Evolutionary conservation across 2,797 vertebrate genomes (phyloP).

Genomic region (Liasis olivaceus): DNA sequence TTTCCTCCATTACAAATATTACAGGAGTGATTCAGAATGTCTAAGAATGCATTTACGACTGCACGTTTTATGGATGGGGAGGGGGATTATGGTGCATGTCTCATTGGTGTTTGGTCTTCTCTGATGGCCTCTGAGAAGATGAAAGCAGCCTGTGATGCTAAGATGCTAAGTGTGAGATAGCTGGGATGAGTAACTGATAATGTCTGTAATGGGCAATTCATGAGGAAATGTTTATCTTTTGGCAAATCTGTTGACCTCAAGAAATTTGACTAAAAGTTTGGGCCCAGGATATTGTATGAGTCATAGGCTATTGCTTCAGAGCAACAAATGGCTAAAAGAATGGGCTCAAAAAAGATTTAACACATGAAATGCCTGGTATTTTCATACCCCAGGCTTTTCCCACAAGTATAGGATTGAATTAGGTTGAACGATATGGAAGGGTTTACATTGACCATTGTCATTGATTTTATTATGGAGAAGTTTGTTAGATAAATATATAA

Average conservation of each 20-base stretch:
- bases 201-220: conserved; percentile 23
- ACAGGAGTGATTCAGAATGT: neutral
- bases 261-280: conserved; percentile 26
- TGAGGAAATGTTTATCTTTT: neutral
- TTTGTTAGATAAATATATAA: neutral
- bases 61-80: neutral
- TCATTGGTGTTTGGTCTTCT: conserved; percentile 26
- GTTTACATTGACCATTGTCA: neutral
- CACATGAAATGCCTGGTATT: neutral
- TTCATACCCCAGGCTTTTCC: neutral
- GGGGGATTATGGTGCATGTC: conserved; percentile 3
- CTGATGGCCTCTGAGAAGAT: conserved; percentile 45
- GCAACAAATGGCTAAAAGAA: conserved; percentile 17
- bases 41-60: neutral
- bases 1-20: neutral
- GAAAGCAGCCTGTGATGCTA: conserved; percentile 48
- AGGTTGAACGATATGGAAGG: neutral
- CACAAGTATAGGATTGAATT: neutral
- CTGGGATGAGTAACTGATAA: conserved; percentile 60
- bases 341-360: neutral
- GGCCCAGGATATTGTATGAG: conserved; percentile 5
- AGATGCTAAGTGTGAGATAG: conserved; percentile 63
- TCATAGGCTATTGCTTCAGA: conserved; percentile 29
- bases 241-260: conserved; percentile 21
- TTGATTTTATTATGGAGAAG: neutral